Conservation (phyloP, 2,888 invertebrate species). For the Fabriciana adippe region DNA sequence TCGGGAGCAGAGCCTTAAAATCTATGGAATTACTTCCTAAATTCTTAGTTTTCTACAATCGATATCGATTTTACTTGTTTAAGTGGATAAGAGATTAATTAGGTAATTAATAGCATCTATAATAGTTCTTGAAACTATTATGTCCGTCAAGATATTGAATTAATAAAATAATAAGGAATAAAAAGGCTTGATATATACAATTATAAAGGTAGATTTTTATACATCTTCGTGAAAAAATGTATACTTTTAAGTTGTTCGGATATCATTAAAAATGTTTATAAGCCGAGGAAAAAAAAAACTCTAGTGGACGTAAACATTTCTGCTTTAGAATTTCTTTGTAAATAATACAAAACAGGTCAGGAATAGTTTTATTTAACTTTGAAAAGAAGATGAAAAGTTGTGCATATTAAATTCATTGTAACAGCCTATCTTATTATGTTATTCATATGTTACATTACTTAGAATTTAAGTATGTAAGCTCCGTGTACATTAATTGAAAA, state of each 20-base stretch:
- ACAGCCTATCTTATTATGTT: constrained; percentile 13
- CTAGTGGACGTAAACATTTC: constrained; percentile 20
- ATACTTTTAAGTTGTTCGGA: constrained; percentile 15
- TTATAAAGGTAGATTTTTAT: not conserved
- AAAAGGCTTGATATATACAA: too few species aligned
- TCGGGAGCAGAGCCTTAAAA: too few species aligned
- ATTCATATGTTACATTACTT: constrained; percentile 16
- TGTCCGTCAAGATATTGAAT: too few species aligned
- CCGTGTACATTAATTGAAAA: too few species aligned
- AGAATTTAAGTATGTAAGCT: not conserved
- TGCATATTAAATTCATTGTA: constrained; percentile 21
- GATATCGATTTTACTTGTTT: too few species aligned
- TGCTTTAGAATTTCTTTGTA: constrained; percentile 23
- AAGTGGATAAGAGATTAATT: too few species aligned
- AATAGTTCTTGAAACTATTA: too few species aligned
- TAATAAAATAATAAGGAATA: too few species aligned
- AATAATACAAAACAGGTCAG: constrained; percentile 21
- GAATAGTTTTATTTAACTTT: constrained; percentile 22
- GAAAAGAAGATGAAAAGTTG: constrained; percentile 20
- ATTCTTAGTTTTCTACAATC: too few species aligned
- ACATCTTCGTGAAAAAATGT: constrained; percentile 5
- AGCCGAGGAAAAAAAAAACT: constrained; percentile 19
- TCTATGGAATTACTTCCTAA: too few species aligned
- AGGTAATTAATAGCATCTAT: too few species aligned
- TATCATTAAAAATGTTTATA: constrained; percentile 21